Base-by-base conservation (phyloP, 2,113 vertebrate genomes). In the Astatotilapia flaviijosephi region DNA sequence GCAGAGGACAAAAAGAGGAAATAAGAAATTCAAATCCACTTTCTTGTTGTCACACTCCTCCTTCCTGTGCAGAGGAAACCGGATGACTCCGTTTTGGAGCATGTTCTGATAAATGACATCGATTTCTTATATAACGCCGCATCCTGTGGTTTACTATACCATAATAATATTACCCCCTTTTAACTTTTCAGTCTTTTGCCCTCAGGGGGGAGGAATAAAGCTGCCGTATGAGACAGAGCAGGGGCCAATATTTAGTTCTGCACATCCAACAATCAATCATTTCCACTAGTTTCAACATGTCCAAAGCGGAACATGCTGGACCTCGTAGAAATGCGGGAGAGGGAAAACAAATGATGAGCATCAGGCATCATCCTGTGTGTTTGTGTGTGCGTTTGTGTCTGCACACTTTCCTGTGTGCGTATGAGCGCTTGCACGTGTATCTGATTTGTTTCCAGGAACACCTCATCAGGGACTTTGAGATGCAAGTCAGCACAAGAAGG, bases 401-500 rank as follows among this genome's bases (percentile, higher is more conserved):
- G 83, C 54, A n/a, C 31, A 62, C 83, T 88, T 82, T 85, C 79
- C 79, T 84, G 55, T 82, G 65, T 82, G 79, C 81, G 75, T 47
- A 45, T 2, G 33, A 53, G 82, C 42, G 80, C 70, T 55, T 60
- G 88, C 83, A 73, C 82, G 84, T 86, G 86, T 73, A 80, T 90
- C 88, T 89, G 93, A 92, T 94, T 93, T 60, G 91, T 91, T 96
- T 96, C 92, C 96, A 95, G 95, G 93, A 96, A 96, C 93, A 93
- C 92, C 91, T 93, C 91, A 87, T 94, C 91, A 84, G 92, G 89
- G 89, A 88, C 93, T 94, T 95, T 95, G 90, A 94, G 93, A 95
- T 95, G 95, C 96, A 96, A 96, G 96, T 97, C 96, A 93, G 95
- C 96, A 97, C 96, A 96, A 95, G 96, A 96, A 92, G 88, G 89